Base-by-base conservation (phyloP, 2,113 vertebrate species). In the Gallinago undulata region DNA sequence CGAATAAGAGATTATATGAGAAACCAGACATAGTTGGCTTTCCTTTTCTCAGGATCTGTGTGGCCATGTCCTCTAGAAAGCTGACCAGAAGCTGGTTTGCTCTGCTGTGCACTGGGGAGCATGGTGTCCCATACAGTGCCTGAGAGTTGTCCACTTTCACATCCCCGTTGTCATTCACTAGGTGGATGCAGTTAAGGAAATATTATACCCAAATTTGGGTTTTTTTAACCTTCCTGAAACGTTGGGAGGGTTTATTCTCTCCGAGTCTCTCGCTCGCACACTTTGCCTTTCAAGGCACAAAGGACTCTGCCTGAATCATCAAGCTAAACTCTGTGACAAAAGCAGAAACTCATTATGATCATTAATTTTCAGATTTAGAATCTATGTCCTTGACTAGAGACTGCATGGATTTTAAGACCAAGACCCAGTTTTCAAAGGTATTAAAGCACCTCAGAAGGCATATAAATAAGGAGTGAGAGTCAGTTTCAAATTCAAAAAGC, bases 321-420 rank as follows among this genome's bases (percentile, higher is more conserved):
- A 13, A 79, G 39, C 51, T 87, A 33, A 24, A 73, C 43, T 76
- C 66, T 78, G 33, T 78, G 68, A 89, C 69, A 87, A 91, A 91
- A 94, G 19, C 33, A 82, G 35, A 87, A 86, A 79, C 35, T 92
- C 48, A 72, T 92, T 81, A 78, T 43, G 60, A 75, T 60, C 43
- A 67, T 84, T 91, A 77, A 78, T 81, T 95, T 89, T 89, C 62
- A 72, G 50, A 56, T 87, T 90, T 50, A 55, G 56, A 72, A 60
- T 81, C 73, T 72, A 24, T 70, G 45, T 33, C 60, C 69, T 78
- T 92, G 51, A 56, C 18, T 81, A 94, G 31, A 77, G 56, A 43
- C 64, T 68, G 67, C 45, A 48, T 33, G 51, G 64, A 51, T 95
- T 94, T 90, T 90, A 84, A 93, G 73, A 94, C 56, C 28, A 86